Conservation (phyloP, 2,797 vertebrate genomes). For the Paguma larvata region DNA sequence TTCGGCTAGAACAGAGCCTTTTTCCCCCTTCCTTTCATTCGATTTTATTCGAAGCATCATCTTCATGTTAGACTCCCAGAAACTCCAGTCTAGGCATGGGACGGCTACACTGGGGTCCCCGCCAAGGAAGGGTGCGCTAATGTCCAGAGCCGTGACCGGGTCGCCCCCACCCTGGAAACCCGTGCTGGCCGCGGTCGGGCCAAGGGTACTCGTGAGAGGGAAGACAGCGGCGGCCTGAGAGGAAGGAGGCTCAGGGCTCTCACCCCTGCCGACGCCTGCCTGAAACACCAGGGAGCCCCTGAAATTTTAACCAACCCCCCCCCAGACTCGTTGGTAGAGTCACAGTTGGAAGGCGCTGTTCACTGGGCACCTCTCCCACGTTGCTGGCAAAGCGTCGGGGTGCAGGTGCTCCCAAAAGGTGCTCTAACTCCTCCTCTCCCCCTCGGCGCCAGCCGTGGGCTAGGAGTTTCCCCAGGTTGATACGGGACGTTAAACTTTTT, state of each 20-base stretch:
- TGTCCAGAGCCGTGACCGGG: not conserved
- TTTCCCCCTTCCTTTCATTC: not conserved
- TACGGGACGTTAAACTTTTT: not conserved
- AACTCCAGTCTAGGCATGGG: no score
- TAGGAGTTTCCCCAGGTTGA: not conserved
- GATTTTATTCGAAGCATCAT: not conserved
- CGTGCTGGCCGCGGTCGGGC: not conserved
- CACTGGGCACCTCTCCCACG: not conserved
- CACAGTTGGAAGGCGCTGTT: not conserved
- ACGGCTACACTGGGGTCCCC: not conserved
- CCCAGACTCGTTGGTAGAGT: not conserved
- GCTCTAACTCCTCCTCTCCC: not conserved
- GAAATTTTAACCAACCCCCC: not conserved
- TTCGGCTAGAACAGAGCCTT: not conserved
- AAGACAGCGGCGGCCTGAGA: not conserved
- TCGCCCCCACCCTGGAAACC: not conserved
- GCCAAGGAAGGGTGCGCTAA: not conserved
- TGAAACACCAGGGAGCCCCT: accelerated
- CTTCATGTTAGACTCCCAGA: not conserved
- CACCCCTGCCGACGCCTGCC: not conserved
- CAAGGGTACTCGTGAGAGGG: accelerated
- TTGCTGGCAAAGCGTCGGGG: not conserved
- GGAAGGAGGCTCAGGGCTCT: not conserved
- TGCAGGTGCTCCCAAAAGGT: not conserved
- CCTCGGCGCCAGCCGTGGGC: accelerated